These are phyloP conservation scores for Shargacucullia verbasci DNA, from an alignment of 2,888 invertebrate genomes.

Conservation along the genomic window DNA sequence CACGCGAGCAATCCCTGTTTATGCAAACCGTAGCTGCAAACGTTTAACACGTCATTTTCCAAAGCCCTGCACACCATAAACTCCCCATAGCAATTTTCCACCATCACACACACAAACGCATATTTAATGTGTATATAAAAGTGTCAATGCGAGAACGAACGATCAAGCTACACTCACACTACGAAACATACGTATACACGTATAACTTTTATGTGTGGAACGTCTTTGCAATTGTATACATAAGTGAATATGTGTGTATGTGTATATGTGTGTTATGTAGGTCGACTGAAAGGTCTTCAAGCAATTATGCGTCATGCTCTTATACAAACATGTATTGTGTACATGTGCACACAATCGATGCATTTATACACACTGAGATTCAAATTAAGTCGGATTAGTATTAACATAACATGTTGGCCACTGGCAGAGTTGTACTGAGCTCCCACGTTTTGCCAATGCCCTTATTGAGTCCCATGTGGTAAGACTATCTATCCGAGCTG, in stretches of 20 bases:
- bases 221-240: conserved; percentile 23
- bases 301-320: conserved; percentile 27
- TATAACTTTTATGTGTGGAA: conserved; percentile 6
- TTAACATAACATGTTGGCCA: too few species aligned
- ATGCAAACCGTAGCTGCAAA: conserved; percentile 51
- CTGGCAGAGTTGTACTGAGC: too few species aligned
- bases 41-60: conserved; percentile 58
- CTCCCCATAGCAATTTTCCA: conserved; percentile 60
- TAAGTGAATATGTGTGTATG: conserved; percentile 21
- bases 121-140: conserved; percentile 1
- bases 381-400: too few species aligned
- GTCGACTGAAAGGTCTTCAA: conserved; percentile 13
- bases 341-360: not conserved
- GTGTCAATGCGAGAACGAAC: conserved; percentile 11
- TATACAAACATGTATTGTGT: conserved; percentile 2
- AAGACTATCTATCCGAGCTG: too few species aligned
- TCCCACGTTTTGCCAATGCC: too few species aligned
- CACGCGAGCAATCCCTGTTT: conserved; percentile 42
- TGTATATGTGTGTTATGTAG: conserved; percentile 1
- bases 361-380: too few species aligned
- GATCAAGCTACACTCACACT: conserved; percentile 20
- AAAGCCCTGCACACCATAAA: conserved; percentile 54
- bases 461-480: too few species aligned
- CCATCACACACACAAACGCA: conserved; percentile 33
- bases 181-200: not conserved